Percentiles rank a stretch among this genome's conserved stretches.
These are phyloP conservation scores for Megaceryle maxima DNA, from an alignment of 2,113 vertebrate species.

Conservation along the genomic window DNA sequence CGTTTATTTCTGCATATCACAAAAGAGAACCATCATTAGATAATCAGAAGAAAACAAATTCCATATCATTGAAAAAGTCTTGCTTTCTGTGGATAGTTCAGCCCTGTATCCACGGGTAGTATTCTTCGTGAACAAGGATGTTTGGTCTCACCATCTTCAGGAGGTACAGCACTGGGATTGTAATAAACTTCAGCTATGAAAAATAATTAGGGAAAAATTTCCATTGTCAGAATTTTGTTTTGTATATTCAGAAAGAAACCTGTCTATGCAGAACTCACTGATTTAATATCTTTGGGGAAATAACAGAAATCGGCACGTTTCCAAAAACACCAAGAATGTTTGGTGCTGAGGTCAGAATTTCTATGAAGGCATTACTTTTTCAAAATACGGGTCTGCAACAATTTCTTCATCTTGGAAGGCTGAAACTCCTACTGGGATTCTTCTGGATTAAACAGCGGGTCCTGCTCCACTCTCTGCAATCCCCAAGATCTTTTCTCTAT, in stretches of 20 bases:
- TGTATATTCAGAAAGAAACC: not conserved
- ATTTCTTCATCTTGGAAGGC: not conserved
- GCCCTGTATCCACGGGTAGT: not conserved
- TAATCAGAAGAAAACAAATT: not conserved
- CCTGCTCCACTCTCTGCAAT: not conserved
- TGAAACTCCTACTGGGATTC: not conserved
- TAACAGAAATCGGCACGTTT: not conserved
- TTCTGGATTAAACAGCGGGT: not conserved
- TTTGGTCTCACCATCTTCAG: not conserved
- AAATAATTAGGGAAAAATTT: not conserved
- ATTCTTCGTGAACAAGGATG: slow-evolving; percentile 22
- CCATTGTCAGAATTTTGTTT: not conserved
- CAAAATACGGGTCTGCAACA: not conserved
- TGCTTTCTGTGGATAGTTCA: slow-evolving; percentile 11
- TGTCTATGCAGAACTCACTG: not conserved
- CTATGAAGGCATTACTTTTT: not conserved
- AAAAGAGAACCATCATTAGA: not conserved
- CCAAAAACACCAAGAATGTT: not conserved
- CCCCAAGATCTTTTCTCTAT: not conserved
- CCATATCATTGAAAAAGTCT: slow-evolving; percentile 6
- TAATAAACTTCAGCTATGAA: slow-evolving; percentile 44
- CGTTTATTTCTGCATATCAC: not conserved
- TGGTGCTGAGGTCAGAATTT: not conserved
- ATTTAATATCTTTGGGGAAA: not conserved
- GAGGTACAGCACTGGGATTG: not conserved